Evolutionary conservation across 2,797 vertebrate species (phyloP), one percentile per base, ranked within the genome.

Genomic region (Oreochromis grahami): DNA sequence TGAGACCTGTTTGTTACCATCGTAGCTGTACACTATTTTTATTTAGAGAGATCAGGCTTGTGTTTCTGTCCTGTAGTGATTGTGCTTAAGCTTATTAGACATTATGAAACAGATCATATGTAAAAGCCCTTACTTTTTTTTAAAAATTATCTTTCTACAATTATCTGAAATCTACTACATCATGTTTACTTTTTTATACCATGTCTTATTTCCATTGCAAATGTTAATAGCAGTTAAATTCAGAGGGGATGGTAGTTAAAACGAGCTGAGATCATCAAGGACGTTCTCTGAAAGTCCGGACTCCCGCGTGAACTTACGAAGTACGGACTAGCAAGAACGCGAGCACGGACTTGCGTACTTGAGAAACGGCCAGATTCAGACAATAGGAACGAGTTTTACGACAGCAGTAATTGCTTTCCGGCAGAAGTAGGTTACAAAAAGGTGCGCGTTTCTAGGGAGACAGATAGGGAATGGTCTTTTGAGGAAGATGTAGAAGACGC

Each of bases 381-480:
- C 32, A 63, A 63, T 36, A 63, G 19, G 58, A 84, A 85, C n/a
- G 14, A 9, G 2, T 82, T 94, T 96, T 94, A 77, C 95, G 96
- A 95, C 95, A 95, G 83, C 32, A 84, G 56, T 1, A 36, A 2
- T 1, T 45, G 12, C 60, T 96, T 95, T 94, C 13, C 32, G 95
- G 94, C 91, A 94, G 45, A 56, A 32, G 58, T 65, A 85, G 83
- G 89, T 94, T 96, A 96, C 92, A 96, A 96, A 95, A 94, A 94
- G 91, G 87, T 93, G 92, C 85, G 81, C 60, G 93, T 90, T 91
- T 79, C 55, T 52, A 24, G 58, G 74, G 78, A 45, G 80, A 83
- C 11, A 58, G 85, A 85, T 12, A 78, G 86, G 83, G 9, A 77
- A 68, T 9, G 76, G 88, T 83, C 11, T 5, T 51, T 9, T 43